Evolutionary conservation across 2,888 invertebrate species (phyloP), one percentile per base, ranked within the genome.

Genomic region (Ennomos quercinarius): DNA sequence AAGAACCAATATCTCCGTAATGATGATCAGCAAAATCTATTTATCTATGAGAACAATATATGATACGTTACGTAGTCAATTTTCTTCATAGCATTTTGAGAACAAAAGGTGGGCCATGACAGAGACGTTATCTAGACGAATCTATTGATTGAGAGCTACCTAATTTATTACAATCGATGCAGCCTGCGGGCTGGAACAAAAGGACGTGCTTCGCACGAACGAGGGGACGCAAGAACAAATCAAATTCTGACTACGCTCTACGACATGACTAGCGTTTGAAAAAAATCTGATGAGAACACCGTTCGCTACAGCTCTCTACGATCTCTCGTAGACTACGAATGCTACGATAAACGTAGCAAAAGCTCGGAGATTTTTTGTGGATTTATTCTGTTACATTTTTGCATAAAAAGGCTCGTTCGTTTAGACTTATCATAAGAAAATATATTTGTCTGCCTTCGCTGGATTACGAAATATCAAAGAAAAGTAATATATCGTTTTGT

Each of bases 121-220:
- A 48, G 13, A 51, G 50, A 40, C 36, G 51, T 51, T 56, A 56
- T 61, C 60, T 56, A 51, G 60, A 51, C 55, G 55, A 55, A 51
- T 47, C 55, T 61, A 61, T 61, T 47, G 60, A 56, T 61, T 56
- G 60, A 60, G 60, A 55, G 46, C 38, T 60, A 47, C 51, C 54
- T 60, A 50, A 61, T 56, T 55, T 61, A 61, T 61, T 51, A 61
- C 55, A 55, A 55, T 60, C 46, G 55, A 60, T 55, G 55, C 60
- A 55, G 55, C 42, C 46, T 39, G 39, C 27, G 50, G 60, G 41
- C 37, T 50, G 38, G 13, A 55, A 60, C 54, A 55, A 61, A 61
- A 51, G 51, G 39, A 56, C 60, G 60, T 47, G 47, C 55, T 47
- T 47, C 36, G n/a, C n/a, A n/a, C n/a, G n/a, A 12, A 40, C 40